Percentiles rank a stretch among this genome's conserved stretches.
Conservation (phyloP, 1,140 invertebrate genomes). For the Scaptomyza montana region DNA sequence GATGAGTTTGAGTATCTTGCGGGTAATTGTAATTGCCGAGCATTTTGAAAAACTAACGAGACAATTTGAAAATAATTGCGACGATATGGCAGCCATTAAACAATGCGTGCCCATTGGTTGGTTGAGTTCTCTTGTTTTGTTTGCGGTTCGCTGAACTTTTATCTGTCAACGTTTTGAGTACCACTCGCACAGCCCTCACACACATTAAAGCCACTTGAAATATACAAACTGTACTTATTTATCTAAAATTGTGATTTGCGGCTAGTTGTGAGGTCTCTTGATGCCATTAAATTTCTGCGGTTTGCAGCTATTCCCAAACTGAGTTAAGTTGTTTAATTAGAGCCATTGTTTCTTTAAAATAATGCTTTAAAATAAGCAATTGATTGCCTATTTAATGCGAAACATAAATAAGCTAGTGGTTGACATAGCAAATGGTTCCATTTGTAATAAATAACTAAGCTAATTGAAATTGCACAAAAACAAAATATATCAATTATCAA, state of each 20-base stretch:
- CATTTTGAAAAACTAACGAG: conserved; percentile 73
- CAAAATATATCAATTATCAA: background rate
- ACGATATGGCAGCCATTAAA: conserved; percentile 73
- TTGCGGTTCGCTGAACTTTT: conserved; percentile 74
- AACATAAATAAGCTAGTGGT: conserved; percentile 27
- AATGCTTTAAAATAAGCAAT: conserved; percentile 19
- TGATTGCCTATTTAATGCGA: conserved; percentile 44
- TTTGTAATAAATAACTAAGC: background rate
- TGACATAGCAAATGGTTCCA: background rate
- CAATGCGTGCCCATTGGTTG: conserved; percentile 66
- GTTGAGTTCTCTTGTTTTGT: conserved; percentile 37
- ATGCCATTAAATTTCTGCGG: conserved; percentile 38
- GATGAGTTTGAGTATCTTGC: conserved; percentile 43
- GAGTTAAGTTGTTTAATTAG: conserved; percentile 40
- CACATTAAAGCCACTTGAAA: conserved; percentile 9
- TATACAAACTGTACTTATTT: conserved; percentile 16
- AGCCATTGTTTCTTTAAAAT: conserved; percentile 43
- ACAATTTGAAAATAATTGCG: conserved; percentile 80
- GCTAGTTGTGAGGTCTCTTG: conserved; percentile 56
- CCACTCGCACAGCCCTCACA: conserved; percentile 16
- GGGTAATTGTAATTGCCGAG: conserved; percentile 69
- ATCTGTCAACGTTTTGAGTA: conserved; percentile 65
- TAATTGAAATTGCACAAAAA: background rate
- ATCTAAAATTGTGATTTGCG: background rate
- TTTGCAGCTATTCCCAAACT: conserved; percentile 38